Base-by-base conservation (phyloP, 2,113 vertebrate genomes). In the Pseudolaguvia tuberculata region DNA sequence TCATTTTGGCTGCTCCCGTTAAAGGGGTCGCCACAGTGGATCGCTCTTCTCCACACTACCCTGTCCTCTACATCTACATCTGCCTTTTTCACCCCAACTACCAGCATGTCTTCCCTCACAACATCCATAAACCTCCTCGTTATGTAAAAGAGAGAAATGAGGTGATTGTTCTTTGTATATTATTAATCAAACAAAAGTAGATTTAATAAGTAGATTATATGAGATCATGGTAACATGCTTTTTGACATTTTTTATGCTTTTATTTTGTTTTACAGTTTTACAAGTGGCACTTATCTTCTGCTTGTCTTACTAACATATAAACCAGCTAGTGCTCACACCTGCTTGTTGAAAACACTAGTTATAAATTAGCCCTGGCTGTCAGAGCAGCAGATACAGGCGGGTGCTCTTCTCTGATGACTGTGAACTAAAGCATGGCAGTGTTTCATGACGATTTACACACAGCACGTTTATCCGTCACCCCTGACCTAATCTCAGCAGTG, bases 361-460 rank as follows among this genome's bases (percentile, higher is more conserved):
- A 27, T 66, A 66, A 66, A 74, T 74, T 66, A 55, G 21, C 72
- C 18, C 51, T 27, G 5, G 31, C 51, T 65, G n/a, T 45, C 27
- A 18, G 14, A 73, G 14, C 25, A 51, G 20, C 31, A n/a, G 23
- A 5, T 47, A 31, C 27, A 15, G 58, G 21, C 31, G 5, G 3
- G 35, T 65, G 72, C 31, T 29, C 21, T 42, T 74, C 29, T 20
- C 50, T 0, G 8, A 42, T 55, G 21, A 47, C 21, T 74, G 72
- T 42, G 35, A 65, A 50, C 6, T 53, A 14, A 65, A 18, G 35
- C 18, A 20, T 2, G 39, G 14, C 72, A 20, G 17, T 23, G 21
- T 53, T 20, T 63, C 23, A 53, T 45, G 23, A 59, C 27, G 56
- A 59, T 72, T 59, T 59, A 59, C 25, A 35, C 56, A 59, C 25